Percentiles rank a stretch among this genome's conserved stretches.
Conservation (phyloP, 1,140 invertebrate species). For the Drosophila kepulauana region DNA sequence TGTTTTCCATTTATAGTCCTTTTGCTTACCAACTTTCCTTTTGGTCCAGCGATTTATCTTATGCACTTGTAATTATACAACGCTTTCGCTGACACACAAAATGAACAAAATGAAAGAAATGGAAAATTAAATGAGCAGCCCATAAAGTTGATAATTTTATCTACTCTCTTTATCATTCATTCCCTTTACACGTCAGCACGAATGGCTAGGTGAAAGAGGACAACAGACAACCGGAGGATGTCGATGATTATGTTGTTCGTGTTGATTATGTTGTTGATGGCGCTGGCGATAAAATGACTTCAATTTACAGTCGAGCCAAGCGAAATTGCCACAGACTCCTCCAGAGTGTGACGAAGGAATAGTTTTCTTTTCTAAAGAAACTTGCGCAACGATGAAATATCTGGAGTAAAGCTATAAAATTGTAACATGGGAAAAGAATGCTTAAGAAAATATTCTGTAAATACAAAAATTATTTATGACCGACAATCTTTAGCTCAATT, state of each 20-base stretch:
- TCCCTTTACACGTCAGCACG: conserved; percentile 28
- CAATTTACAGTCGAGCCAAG: conserved; percentile 19
- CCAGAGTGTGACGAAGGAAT: conserved; percentile 3
- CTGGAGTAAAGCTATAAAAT: background rate
- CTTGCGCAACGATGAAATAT: background rate
- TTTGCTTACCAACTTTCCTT: conserved; percentile 14
- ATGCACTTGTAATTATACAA: conserved; percentile 1
- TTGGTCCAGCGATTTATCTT: background rate
- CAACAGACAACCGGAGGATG: background rate
- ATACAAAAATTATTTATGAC: too few relatives aligned
- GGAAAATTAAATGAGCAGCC: conserved; percentile 14
- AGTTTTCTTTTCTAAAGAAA: conserved; percentile 5
- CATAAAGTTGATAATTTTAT: conserved; percentile 30
- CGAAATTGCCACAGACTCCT: conserved; percentile 1
- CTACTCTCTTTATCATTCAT: conserved; percentile 26
- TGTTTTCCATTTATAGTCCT: conserved; percentile 1
- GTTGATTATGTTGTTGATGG: conserved; percentile 16
- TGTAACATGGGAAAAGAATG: background rate
- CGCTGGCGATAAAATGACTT: conserved; percentile 9
- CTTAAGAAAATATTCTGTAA: too few relatives aligned
- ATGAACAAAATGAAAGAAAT: conserved; percentile 11
- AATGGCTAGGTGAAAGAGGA: conserved; percentile 2
- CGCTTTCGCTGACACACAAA: background rate
- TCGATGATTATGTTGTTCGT: conserved; percentile 3
- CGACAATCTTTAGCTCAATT: too few relatives aligned